Percentiles rank a stretch among this genome's conserved stretches.
Evolutionary conservation across 2,888 invertebrate species (phyloP).

Genomic region (Schizaphis graminum): DNA sequence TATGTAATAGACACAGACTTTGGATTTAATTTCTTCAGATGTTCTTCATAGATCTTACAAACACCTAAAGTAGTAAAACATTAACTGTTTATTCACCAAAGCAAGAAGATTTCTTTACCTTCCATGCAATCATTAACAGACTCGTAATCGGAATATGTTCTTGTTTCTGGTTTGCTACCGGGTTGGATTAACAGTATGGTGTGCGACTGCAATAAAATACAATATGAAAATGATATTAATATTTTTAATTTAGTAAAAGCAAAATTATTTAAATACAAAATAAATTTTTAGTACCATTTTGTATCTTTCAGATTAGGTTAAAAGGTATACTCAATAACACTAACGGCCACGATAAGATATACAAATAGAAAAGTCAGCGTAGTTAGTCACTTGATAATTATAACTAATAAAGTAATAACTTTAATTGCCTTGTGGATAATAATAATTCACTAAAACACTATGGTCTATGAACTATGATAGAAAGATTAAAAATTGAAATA

Average conservation of each 20-base stretch:
- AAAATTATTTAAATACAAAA: not conserved
- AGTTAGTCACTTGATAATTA: not conserved
- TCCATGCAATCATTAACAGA: slow-evolving; percentile 98
- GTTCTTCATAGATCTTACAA: slow-evolving; percentile 99
- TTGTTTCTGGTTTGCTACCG: slow-evolving; percentile 91
- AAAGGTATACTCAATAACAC: not conserved
- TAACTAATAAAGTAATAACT: not conserved
- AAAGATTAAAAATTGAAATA: not conserved
- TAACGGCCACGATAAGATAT: not conserved
- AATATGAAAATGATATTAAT: not conserved
- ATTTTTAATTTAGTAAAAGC: not conserved
- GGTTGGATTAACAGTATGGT: slow-evolving; percentile 97
- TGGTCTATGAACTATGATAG: too few species aligned
- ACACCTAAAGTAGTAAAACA: slow-evolving; percentile 75
- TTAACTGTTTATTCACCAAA: not conserved
- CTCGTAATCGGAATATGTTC: slow-evolving; percentile 98
- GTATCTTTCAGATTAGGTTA: not conserved
- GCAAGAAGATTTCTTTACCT: slow-evolving; percentile 74
- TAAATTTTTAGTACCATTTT: not conserved
- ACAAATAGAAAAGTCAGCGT: not conserved
- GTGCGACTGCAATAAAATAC: slow-evolving; percentile 81
- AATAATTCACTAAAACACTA: not conserved
- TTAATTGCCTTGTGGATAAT: not conserved
- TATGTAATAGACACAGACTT: slow-evolving; percentile 97
- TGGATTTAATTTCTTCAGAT: slow-evolving; percentile 94